phyloP scores from a whole-genome alignment of 2,113 vertebrate genomes.

The Jacana jacana region DNA sequence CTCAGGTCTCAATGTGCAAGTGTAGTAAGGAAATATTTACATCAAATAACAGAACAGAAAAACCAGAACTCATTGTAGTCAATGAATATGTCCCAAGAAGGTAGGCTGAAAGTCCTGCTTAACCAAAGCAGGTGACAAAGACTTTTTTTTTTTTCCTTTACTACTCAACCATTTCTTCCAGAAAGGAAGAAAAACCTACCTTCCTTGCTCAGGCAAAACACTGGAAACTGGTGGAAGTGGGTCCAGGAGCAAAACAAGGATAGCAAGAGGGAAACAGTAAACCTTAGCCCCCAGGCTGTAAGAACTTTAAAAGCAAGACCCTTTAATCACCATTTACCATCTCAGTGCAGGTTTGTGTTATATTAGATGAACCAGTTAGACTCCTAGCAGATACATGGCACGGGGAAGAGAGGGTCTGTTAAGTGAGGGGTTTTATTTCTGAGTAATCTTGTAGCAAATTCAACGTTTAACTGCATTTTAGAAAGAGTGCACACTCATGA shows the following conservation, averaged over 20 bases:
- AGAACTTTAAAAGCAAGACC: neutral
- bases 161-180: neutral
- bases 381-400: neutral
- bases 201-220: neutral
- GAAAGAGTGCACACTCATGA: neutral
- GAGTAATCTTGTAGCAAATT: neutral
- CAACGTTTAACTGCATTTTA: neutral
- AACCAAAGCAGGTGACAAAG: neutral
- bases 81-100: neutral
- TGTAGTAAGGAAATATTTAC: neutral
- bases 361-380: neutral
- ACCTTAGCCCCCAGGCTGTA: neutral
- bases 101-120: neutral
- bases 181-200: neutral
- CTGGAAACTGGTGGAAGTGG: rapidly evolving
- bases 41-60: neutral
- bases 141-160: no score
- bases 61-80: neutral
- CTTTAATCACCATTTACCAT: neutral
- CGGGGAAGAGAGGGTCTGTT: no score
- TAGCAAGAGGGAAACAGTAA: neutral
- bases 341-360: neutral
- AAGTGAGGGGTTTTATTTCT: neutral
- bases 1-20: neutral
- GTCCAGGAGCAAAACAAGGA: neutral